These are phyloP conservation scores for Choristoneura fumiferana DNA, from an alignment of 1,140 invertebrate species.

Conservation along the genomic window DNA sequence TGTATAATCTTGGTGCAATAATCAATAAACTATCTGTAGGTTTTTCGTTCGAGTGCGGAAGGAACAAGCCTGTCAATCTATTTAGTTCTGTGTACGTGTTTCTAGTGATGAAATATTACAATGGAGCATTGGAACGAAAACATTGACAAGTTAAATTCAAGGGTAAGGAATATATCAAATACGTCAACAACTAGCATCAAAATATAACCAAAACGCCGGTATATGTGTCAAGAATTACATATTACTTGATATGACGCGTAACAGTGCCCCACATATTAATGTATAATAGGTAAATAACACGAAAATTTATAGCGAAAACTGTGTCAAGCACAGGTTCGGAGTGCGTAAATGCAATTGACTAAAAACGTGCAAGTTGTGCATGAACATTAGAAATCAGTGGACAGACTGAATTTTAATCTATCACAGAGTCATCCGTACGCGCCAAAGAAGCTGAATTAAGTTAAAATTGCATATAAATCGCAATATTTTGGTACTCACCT, in stretches of 20 bases:
- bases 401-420: background rate
- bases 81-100: background rate
- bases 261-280: background rate
- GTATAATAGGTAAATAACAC: conserved; percentile 15
- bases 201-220: conserved; percentile 64
- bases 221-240: conserved; percentile 20
- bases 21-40: background rate
- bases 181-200: conserved; percentile 31
- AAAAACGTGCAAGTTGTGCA: conserved; percentile 10
- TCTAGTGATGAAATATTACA: conserved; percentile 1
- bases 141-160: conserved; percentile 32
- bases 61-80: too few relatives aligned
- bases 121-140: background rate
- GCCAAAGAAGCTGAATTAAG: conserved; percentile 39
- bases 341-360: background rate
- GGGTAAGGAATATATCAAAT: conserved; percentile 34
- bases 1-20: too few relatives aligned
- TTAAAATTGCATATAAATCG: conserved; percentile 51
- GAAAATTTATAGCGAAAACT: conserved; percentile 13
- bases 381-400: background rate
- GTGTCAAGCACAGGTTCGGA: conserved; percentile 1
- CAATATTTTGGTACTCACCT: conserved; percentile 73
- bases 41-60: too few relatives aligned
- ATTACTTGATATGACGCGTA: conserved; percentile 7
- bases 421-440: background rate